Evolutionary conservation across 2,888 invertebrate species (phyloP).

Genomic region (Digitonthophagus gazella): DNA sequence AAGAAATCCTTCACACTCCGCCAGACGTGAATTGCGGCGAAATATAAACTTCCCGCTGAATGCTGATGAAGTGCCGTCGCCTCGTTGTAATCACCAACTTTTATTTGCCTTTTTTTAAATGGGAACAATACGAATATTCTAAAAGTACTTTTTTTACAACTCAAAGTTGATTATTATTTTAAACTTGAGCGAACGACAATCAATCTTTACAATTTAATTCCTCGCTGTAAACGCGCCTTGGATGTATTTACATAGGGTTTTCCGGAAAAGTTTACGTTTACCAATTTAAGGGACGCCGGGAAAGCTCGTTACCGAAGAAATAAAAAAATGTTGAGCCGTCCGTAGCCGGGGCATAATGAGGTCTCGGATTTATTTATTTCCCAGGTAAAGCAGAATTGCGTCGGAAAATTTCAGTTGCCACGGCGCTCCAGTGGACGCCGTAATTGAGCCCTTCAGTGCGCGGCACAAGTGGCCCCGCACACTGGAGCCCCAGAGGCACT

Average conservation of each 20-base stretch:
- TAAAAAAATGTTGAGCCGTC: slow-evolving; percentile 28
- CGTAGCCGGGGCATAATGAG: slow-evolving; percentile 31
- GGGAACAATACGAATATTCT: background rate
- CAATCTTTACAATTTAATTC: too few species aligned
- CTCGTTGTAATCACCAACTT: background rate
- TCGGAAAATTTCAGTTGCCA: slow-evolving; percentile 26
- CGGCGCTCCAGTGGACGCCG: slow-evolving; percentile 22
- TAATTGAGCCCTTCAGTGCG: slow-evolving; percentile 28
- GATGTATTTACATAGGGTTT: background rate
- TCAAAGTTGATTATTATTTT: slow-evolving; percentile 24
- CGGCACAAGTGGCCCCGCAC: slow-evolving; percentile 19
- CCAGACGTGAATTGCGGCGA: background rate
- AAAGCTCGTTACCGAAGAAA: slow-evolving; percentile 8
- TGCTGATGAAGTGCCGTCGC: background rate
- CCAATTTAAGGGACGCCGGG: background rate
- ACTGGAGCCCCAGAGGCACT: slow-evolving; percentile 16
- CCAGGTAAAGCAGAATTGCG: slow-evolving; percentile 23
- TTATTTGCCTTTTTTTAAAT: background rate
- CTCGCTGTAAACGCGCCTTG: too few species aligned
- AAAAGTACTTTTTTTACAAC: slow-evolving; percentile 1
- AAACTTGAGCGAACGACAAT: slow-evolving; percentile 29
- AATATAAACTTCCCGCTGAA: background rate
- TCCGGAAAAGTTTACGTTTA: background rate
- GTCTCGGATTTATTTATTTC: slow-evolving; percentile 28
- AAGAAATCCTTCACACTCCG: background rate